These are phyloP conservation scores for Nylanderia fulva DNA, from an alignment of 1,140 invertebrate species.

Conservation along the genomic window DNA sequence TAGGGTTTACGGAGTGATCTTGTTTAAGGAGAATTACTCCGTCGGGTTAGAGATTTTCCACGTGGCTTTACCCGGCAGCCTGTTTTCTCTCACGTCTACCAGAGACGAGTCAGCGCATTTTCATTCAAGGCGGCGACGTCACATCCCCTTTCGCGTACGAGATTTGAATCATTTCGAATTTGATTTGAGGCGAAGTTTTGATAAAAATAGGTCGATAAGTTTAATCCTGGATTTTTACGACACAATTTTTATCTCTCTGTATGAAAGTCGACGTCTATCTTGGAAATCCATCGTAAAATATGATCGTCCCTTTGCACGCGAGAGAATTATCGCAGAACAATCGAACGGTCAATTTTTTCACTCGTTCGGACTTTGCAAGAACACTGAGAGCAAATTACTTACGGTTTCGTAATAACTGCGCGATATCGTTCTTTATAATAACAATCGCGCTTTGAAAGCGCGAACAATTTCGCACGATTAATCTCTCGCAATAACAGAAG, in stretches of 20 bases:
- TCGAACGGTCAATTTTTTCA: constrained; percentile 15
- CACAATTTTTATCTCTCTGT: background rate
- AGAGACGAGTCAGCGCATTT: background rate
- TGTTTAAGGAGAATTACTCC: constrained; percentile 51
- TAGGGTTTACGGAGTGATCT: constrained; percentile 39
- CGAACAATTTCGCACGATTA: constrained; percentile 31
- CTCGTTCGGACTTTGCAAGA: background rate
- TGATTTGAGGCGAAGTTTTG: background rate
- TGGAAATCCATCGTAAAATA: background rate
- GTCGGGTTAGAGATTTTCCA: constrained; percentile 38
- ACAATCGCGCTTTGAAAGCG: constrained; percentile 1
- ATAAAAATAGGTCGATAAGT: background rate
- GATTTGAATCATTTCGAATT: too few relatives aligned
- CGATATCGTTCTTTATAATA: constrained; percentile 46
- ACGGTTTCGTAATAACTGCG: constrained; percentile 30
- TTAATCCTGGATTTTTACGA: background rate
- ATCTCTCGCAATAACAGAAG: constrained; percentile 18
- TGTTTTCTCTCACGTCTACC: background rate
- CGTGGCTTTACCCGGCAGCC: background rate
- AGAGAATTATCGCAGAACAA: constrained; percentile 2
- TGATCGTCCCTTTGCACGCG: background rate
- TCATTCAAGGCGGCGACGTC: background rate
- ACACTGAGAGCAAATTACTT: constrained; percentile 36
- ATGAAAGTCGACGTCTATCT: background rate
- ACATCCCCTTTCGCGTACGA: background rate